Conservation (phyloP, 2,888 invertebrate species). For the Euspilapteryx auroguttella region DNA sequence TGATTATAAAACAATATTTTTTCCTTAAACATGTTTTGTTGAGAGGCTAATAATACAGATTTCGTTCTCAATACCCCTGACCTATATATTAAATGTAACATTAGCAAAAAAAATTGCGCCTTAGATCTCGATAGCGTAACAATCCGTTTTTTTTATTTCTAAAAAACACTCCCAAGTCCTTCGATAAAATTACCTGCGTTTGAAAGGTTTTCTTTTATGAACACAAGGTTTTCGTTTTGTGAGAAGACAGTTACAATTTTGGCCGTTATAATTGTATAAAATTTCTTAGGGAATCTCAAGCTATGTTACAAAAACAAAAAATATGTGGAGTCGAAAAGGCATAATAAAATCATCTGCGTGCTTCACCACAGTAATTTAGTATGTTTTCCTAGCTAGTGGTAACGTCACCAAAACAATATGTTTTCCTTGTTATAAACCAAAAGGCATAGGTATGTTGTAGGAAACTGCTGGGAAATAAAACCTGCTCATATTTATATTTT, state of each 20-base stretch:
- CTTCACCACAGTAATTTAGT: too few species aligned
- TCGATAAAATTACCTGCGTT: constrained; percentile 53
- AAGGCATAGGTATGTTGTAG: too few species aligned
- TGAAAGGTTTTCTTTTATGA: constrained; percentile 30
- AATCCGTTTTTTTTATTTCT: constrained; percentile 28
- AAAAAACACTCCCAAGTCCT: constrained; percentile 26
- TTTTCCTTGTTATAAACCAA: too few species aligned
- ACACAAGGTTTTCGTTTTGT: constrained; percentile 38
- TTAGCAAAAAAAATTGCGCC: constrained; percentile 20
- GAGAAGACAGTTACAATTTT: constrained; percentile 55
- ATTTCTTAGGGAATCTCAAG: constrained; percentile 43
- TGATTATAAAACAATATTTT: constrained; percentile 53
- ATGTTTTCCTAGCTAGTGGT: not conserved
- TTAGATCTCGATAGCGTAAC: constrained; percentile 33
- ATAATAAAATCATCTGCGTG: too few species aligned
- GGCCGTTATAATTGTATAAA: constrained; percentile 62
- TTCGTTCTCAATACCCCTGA: constrained; percentile 26
- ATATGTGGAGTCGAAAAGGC: constrained; percentile 18
- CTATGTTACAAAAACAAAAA: constrained; percentile 17
- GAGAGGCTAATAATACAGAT: constrained; percentile 45
- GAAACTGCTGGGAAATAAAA: too few species aligned
- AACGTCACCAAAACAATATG: too few species aligned
- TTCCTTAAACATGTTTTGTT: constrained; percentile 21
- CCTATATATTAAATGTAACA: constrained; percentile 44
- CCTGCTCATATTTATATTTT: too few species aligned